Base-by-base conservation (phyloP, 2,113 vertebrate genomes). In the Pomatorhinus ruficollis region DNA sequence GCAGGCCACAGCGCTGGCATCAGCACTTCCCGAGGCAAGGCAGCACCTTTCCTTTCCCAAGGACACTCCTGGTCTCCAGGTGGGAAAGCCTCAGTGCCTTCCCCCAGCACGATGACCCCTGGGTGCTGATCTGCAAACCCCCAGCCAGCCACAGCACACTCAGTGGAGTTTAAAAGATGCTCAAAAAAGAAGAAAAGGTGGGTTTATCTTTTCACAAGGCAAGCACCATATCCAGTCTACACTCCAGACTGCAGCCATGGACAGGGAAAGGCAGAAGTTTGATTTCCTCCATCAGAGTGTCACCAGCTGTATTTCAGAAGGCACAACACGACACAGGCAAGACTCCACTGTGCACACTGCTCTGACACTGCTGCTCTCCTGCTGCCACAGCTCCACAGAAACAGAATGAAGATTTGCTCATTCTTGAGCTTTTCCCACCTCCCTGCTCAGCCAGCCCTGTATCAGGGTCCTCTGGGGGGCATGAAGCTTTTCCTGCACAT, bases 251-350 rank as follows among this genome's bases (percentile, higher is more conserved):
- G 52, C 45, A 61, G 42, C 25, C 30, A 42, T 3, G 13, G 28
- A 59, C 39, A 65, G 31, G 21, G 12, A 59, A 74, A 84, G 25
- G 35, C 45, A 17, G 65, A 57, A 33, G 20, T 60, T 60, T 56
- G 49, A 21, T 12, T 79, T 86, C 28, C 25, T 77, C n/a, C 33
- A 72, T 20, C 76, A 65, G 24, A n/a, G 40, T 25, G 39, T 59
- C 35, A 63, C 4, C 52, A 59, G 4, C 56, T 60, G 23, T 12
- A 25, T 60, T 60, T 37, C 17, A 60, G 35, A 72, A 24, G 31
- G 15, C 45, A 65, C 49, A 77, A 6, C 30, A 39, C 0, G 0
- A 24, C 6, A 33, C 50, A 81, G 68, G 9, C 52, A 53, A n/a
- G 37, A 15, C 8, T 40, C 27, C 31, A 4, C 59, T 52, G 53